Conservation (phyloP, 2,888 invertebrate species). For the Drosophila quinaria region DNA sequence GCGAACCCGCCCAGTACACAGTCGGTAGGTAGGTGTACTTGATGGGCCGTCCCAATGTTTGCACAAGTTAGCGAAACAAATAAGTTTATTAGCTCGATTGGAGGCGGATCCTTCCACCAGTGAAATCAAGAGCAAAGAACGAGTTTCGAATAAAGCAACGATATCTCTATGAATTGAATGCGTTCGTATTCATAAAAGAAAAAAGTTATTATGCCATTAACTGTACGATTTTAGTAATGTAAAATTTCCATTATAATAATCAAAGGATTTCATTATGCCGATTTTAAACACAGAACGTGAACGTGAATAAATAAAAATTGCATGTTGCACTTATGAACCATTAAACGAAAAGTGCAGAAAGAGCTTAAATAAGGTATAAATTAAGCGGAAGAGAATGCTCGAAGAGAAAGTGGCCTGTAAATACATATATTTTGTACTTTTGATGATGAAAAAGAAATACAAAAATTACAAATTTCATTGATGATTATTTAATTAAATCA, state of each 20-base stretch:
- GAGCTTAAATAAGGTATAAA: slow-evolving; percentile 12
- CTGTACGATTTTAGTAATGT: neutral
- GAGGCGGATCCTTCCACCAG: slow-evolving; percentile 41
- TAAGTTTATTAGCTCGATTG: slow-evolving; percentile 74
- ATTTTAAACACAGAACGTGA: slow-evolving; percentile 32
- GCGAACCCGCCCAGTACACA: slow-evolving; percentile 46
- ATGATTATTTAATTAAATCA: neutral
- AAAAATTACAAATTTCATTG: neutral
- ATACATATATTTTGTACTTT: neutral
- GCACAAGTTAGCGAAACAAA: slow-evolving; percentile 69
- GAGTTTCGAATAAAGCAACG: slow-evolving; percentile 3
- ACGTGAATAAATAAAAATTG: slow-evolving; percentile 13
- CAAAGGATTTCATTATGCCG: slow-evolving; percentile 49
- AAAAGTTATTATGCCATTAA: neutral
- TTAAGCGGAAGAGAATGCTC: neutral
- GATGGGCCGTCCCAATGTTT: slow-evolving; percentile 72
- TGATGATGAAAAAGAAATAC: neutral
- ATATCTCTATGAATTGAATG: slow-evolving; percentile 29
- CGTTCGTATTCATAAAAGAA: neutral
- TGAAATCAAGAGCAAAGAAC: neutral
- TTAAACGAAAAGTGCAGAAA: slow-evolving; percentile 28
- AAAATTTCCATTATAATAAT: slow-evolving; percentile 34
- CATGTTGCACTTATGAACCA: slow-evolving; percentile 42
- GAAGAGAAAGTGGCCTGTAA: neutral
- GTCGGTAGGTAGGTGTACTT: slow-evolving; percentile 66